Evolutionary conservation across 2,113 vertebrate species (phyloP), one percentile per base, ranked within the genome.

Genomic region (Vidua chalybeata): DNA sequence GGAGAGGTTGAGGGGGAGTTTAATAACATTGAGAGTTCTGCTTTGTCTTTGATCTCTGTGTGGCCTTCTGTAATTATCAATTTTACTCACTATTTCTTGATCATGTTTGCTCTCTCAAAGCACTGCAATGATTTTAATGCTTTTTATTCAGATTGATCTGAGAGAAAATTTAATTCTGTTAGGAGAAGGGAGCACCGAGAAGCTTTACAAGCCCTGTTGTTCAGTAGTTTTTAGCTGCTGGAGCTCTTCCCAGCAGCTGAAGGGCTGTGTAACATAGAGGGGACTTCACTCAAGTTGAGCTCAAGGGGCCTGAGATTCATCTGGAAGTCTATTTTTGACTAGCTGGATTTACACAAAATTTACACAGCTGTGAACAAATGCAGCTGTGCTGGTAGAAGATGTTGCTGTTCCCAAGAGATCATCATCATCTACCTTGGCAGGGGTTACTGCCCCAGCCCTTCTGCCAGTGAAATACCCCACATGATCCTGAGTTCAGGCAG

Each of bases 331-430:
- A 72, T 92, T 95, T 95, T 66, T 89, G 71, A 64, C 37, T 76
- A 80, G 59, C 91, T 96, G 92, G 86, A 92, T 97, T 94, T 94
- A 92, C n/a, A n/a, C 86, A 78, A 81, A 93, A 85, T 81, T 94
- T 71, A 78, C 86, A 89, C 86, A 95, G 89, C 91, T 94, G 91
- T 90, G 56, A 79, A 68, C 37, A 84, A 66, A 90, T 71, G 43
- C 94, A 93, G 94, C 89, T 90, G 64, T 87, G 86, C 80, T 92
- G 52, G 68, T 90, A 80, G 88, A 54, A 91, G 75, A 81, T 52
- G 48, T 51, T 93, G 80, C 83, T 75, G 7, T 78, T 96, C 86
- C 80, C 86, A 85, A 45, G 74, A 91, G 85, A 89, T 54, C 48
- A 76, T 79, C 62, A 33, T 81, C 73, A 68, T 84, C 61, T 61